These are phyloP conservation scores for Archocentrus centrarchus DNA, from an alignment of 2,113 vertebrate genomes.

Conservation along the genomic window DNA sequence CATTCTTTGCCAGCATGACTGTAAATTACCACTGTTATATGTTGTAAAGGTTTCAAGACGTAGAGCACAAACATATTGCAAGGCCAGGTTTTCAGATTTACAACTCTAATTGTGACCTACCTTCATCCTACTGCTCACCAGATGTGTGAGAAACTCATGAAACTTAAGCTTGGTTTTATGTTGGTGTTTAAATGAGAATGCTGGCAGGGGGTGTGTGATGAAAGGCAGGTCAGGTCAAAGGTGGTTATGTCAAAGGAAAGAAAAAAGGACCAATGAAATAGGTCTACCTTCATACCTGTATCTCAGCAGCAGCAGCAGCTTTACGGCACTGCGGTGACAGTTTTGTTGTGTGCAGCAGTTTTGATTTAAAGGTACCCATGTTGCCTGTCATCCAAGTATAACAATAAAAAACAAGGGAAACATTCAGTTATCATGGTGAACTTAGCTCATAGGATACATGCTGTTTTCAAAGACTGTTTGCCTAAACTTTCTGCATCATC, in stretches of 20 bases:
- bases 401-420: neutral
- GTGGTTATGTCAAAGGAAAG: conserved; percentile 14
- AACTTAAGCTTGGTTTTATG: conserved; percentile 56
- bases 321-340: neutral
- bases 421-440: neutral
- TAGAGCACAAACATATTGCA: neutral
- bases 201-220: neutral
- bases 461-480: neutral
- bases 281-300: neutral
- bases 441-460: neutral
- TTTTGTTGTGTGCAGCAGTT: neutral
- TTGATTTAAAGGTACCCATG: neutral
- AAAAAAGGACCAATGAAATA: neutral
- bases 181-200: neutral
- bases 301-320: neutral
- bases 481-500: neutral
- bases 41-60: conserved; percentile 21
- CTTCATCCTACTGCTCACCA: conserved; percentile 37
- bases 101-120: conserved; percentile 22
- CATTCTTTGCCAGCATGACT: neutral
- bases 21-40: conserved; percentile 31
- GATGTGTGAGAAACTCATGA: conserved; percentile 63
- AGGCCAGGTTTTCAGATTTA: conserved; percentile 41
- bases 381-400: neutral
- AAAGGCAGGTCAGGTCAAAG: conserved; percentile 32